These are phyloP conservation scores for Synanthedon andrenaeformis DNA, from an alignment of 2,888 invertebrate genomes.

Conservation along the genomic window DNA sequence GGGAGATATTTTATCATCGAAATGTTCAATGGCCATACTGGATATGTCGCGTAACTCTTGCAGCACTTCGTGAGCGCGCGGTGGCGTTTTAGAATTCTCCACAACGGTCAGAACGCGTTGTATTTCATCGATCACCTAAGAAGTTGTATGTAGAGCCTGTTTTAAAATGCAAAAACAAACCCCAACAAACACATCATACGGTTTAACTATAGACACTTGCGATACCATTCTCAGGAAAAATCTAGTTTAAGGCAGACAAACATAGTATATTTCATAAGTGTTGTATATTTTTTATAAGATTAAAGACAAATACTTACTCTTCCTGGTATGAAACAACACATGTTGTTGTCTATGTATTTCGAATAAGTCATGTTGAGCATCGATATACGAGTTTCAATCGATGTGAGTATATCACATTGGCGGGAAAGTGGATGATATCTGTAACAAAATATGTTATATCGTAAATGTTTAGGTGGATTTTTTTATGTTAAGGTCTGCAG, in stretches of 20 bases:
- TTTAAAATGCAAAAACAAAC: neutral
- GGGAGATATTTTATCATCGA: constrained; percentile 86
- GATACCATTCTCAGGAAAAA: too few relatives aligned
- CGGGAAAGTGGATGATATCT: constrained; percentile 85
- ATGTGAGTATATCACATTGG: constrained; percentile 91
- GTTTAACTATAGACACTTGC: too few relatives aligned
- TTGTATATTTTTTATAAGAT: too few relatives aligned
- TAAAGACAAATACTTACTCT: constrained; percentile 70
- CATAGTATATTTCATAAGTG: too few relatives aligned
- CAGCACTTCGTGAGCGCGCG: constrained; percentile 84
- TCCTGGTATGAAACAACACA: constrained; percentile 94
- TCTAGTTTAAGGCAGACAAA: too few relatives aligned
- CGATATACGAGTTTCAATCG: constrained; percentile 90
- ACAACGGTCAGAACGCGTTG: constrained; percentile 79
- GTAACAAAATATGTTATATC: constrained; percentile 12
- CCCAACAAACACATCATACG: too few relatives aligned
- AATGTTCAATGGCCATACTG: constrained; percentile 96
- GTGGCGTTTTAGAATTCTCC: constrained; percentile 72
- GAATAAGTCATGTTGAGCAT: constrained; percentile 94
- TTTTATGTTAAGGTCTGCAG: too few relatives aligned
- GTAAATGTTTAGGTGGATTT: too few relatives aligned
- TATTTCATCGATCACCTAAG: constrained; percentile 89
- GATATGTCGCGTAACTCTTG: constrained; percentile 93
- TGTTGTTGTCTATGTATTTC: constrained; percentile 85
- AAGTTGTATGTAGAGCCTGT: neutral